phyloP scores from a whole-genome alignment of 2,797 vertebrate genomes.

The Chaenodraco wilsoni region DNA sequence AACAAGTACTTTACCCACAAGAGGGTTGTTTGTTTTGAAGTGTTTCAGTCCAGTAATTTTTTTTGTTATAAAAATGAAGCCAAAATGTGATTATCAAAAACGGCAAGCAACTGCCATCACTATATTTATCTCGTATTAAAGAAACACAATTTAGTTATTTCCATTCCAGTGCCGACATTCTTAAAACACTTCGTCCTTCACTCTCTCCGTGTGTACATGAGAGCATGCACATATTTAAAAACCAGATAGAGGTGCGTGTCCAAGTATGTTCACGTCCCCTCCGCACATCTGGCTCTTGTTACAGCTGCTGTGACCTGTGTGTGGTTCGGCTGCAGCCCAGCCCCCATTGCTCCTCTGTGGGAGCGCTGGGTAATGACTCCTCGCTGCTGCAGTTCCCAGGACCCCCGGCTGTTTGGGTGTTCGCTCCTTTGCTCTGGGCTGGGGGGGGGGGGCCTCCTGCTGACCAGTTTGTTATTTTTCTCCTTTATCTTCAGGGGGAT shows the following conservation, averaged over 20 bases:
- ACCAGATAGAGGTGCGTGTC: conserved; percentile 55
- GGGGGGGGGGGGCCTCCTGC: conserved; percentile 60
- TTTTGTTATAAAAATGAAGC: neutral
- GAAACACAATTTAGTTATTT: conserved; percentile 28
- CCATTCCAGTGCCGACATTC: conserved; percentile 56
- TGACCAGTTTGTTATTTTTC: conserved; percentile 45
- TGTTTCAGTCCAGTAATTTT: neutral
- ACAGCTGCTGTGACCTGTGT: conserved; percentile 77
- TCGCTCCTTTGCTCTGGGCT: conserved; percentile 60
- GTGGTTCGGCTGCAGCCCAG: conserved; percentile 69
- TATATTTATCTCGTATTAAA: conserved; percentile 13
- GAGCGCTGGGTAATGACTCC: conserved; percentile 67
- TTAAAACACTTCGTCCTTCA: conserved; percentile 58
- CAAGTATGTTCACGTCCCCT: conserved; percentile 68
- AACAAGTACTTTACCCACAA: neutral
- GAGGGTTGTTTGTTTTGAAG: neutral
- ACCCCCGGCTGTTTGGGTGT: conserved; percentile 65
- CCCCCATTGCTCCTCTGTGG: conserved; percentile 64
- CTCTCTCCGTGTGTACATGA: conserved; percentile 28
- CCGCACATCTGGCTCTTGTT: conserved; percentile 85
- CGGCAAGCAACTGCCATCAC: neutral
- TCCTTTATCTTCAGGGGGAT: conserved; percentile 27
- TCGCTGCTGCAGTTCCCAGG: conserved; percentile 68
- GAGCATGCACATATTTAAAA: conserved; percentile 46
- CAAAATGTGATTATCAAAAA: conserved; percentile 1